Evolutionary conservation across 2,113 vertebrate species (phyloP), one percentile per base, ranked within the genome.

Genomic region (Noturus placidus): DNA sequence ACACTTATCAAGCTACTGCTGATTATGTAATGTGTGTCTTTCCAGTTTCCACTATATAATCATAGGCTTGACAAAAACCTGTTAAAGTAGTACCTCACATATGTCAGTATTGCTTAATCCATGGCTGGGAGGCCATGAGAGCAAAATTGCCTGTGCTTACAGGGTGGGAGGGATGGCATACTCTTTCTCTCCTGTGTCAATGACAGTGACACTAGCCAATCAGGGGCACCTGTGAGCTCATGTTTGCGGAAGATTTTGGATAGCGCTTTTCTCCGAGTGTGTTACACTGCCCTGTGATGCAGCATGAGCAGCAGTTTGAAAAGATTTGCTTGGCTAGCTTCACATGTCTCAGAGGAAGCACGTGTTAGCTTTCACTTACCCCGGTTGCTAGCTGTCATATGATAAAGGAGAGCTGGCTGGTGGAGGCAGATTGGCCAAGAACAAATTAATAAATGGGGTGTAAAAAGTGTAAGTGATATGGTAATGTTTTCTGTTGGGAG

Each of bases 11-110:
- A 78, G 72, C 56, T 50, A 38, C 52, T 27, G 42, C 25, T 63
- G 84, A 30, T 76, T 76, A 76, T 65, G 56, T 86, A 46, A 65
- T 30, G 7, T n/a, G 27, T 46, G 81, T 83, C 61, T 7, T 65
- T 78, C 10, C 19, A 22, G 72, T 50, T 78, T 78, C 35, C 38
- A 57, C 67, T 56, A 54, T 22, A 74, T 22, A 76, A 50, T 76
- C 4, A 27, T 25, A 27, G 22, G 42, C 50, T 46, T 76, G 11
- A 22, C 25, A 27, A 76, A 76, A 46, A 38, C 6, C n/a, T 35
- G 30, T 74, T 42, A 42, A 74, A 74, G 35, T 42, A 74, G 70
- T 35, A 74, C 20, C 8, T 38, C 35, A 19, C 8, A 22, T 14
- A 20, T 22, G 19, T 38, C 9, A 38, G 19, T 74, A 33, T 69